Conservation (phyloP, 2,113 vertebrate species). For the Chinchilla lanigera region DNA sequence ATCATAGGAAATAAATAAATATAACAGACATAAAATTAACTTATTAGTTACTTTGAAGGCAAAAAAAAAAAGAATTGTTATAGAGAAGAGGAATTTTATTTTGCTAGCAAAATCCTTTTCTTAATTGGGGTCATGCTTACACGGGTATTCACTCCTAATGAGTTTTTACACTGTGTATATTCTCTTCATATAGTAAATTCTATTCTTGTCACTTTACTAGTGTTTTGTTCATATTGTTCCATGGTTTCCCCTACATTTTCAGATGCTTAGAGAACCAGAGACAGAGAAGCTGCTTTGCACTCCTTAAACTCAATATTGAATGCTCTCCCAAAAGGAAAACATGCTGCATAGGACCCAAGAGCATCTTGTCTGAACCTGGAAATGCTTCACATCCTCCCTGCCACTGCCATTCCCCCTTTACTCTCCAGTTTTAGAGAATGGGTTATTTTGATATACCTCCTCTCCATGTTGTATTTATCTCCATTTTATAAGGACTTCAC, state of each 20-base stretch:
- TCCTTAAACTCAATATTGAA: background rate
- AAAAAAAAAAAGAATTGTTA: background rate
- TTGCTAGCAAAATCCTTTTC: background rate
- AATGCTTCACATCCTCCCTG: background rate
- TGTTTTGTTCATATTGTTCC: background rate
- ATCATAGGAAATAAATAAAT: background rate
- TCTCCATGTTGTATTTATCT: background rate
- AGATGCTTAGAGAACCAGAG: background rate
- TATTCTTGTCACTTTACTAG: background rate
- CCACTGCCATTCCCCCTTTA: background rate
- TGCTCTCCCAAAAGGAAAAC: background rate
- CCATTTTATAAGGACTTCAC: background rate
- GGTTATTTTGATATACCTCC: background rate
- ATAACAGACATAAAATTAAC: background rate
- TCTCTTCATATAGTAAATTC: background rate
- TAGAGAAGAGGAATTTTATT: background rate
- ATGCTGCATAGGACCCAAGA: background rate
- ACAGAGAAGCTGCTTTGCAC: background rate
- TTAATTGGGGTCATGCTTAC: background rate
- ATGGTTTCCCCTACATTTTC: background rate
- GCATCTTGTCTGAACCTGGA: background rate
- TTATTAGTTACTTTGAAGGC: background rate
- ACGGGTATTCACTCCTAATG: background rate
- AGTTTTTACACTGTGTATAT: background rate
- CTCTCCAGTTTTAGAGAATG: background rate